Percentiles rank a stretch among this genome's conserved stretches.
These are phyloP conservation scores for Athetis lepigone DNA, from an alignment of 2,888 invertebrate genomes.

Conservation along the genomic window DNA sequence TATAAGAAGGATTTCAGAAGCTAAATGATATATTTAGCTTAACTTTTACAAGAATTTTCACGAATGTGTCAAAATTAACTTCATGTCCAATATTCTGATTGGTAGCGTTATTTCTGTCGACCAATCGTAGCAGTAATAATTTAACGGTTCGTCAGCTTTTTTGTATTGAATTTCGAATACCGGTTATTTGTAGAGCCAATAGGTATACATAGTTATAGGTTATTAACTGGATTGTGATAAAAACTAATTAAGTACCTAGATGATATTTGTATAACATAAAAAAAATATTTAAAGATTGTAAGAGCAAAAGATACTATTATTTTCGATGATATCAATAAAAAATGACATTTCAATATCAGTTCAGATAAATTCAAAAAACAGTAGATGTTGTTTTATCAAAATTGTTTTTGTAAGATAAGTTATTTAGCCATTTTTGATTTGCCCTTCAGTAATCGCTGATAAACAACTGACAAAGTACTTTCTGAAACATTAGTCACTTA, in stretches of 20 bases:
- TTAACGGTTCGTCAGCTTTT: not conserved
- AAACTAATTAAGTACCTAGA: not conserved
- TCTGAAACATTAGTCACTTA: not conserved
- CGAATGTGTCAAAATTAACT: no score
- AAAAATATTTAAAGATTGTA: not conserved
- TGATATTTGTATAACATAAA: not conserved
- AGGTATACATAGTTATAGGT: not conserved
- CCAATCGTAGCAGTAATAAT: not conserved
- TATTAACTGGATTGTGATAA: not conserved
- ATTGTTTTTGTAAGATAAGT: conserved; percentile 21
- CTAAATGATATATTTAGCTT: no score
- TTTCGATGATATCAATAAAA: not conserved
- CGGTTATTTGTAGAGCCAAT: no score
- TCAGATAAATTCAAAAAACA: conserved; percentile 7
- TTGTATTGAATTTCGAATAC: no score
- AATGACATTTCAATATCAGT: not conserved
- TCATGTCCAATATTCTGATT: not conserved
- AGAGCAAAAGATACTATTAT: not conserved
- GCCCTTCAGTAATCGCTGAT: conserved; percentile 35
- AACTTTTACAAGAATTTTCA: not conserved
- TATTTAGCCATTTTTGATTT: conserved; percentile 25
- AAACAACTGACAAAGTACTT: conserved; percentile 17
- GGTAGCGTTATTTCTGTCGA: not conserved
- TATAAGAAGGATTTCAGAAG: no score
- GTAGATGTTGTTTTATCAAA: conserved; percentile 10